Percentiles rank a stretch among this genome's conserved stretches.
These are phyloP conservation scores for Clitarchus hookeri DNA, from an alignment of 2,888 invertebrate genomes.

Conservation along the genomic window DNA sequence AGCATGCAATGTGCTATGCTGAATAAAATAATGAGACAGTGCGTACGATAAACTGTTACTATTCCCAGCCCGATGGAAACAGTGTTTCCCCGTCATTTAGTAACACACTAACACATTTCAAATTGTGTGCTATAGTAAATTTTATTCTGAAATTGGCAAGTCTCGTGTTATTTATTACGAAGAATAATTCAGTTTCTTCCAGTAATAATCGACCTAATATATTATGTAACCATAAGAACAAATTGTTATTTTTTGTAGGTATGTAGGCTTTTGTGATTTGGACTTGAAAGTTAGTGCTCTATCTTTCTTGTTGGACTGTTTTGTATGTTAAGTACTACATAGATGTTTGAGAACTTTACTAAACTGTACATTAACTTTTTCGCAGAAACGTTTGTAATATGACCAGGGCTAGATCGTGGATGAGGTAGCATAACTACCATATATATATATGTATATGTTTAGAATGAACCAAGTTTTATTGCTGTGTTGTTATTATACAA, in stretches of 20 bases:
- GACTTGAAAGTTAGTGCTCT: not conserved
- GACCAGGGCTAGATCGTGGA: slow-evolving; percentile 2
- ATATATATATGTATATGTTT: slow-evolving; percentile 3
- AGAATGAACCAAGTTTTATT: slow-evolving; percentile 7
- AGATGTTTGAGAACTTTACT: not conserved
- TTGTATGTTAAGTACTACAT: not conserved
- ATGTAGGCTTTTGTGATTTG: slow-evolving; percentile 1
- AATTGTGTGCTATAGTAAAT: not conserved
- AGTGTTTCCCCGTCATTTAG: not conserved
- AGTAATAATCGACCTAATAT: slow-evolving; percentile 5
- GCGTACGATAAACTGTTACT: not conserved
- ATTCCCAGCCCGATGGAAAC: not conserved
- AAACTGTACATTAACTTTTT: not conserved
- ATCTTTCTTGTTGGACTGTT: not conserved
- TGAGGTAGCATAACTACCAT: not conserved
- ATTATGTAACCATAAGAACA: not conserved
- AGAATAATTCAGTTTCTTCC: not conserved
- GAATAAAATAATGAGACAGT: not conserved
- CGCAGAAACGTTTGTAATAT: not conserved
- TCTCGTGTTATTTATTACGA: not conserved
- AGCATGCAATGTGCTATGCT: not conserved
- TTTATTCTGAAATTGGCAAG: not conserved
- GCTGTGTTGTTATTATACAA: not conserved
- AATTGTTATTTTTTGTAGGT: slow-evolving; percentile 1
- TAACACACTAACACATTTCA: not conserved